Evolutionary conservation across 53 echinoderm and acorn worm species (phyloP).

Genomic region (Arbacia lixula): DNA sequence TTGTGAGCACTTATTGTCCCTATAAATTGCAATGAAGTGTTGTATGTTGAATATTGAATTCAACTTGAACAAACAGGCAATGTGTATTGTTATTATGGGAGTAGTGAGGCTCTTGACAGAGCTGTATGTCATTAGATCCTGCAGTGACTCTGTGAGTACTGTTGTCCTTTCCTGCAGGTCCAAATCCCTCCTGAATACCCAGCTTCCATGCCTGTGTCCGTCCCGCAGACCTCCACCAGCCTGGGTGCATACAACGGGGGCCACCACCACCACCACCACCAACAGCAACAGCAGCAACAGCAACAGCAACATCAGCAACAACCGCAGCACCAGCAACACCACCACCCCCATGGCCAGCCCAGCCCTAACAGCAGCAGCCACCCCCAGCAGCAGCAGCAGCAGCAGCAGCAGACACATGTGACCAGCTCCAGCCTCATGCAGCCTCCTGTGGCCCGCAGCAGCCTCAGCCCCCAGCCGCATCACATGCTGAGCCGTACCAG

Average conservation of each 20-base stretch:
- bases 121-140: too few species aligned
- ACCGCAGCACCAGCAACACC: constrained; percentile 47
- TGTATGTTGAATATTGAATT: too few species aligned
- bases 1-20: too few species aligned
- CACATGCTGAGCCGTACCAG: constrained; percentile 70
- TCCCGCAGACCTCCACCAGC: constrained; percentile 69
- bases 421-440: constrained; percentile 93
- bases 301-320: constrained; percentile 65
- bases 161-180: constrained; percentile 41
- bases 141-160: too few species aligned
- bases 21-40: too few species aligned
- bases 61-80: too few species aligned
- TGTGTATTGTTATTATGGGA: too few species aligned
- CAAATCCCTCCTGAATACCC: constrained; percentile 76
- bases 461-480: constrained; percentile 86
- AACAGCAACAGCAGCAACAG: constrained; percentile 63
- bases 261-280: constrained; percentile 71
- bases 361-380: constrained; percentile 71
- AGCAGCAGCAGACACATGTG: constrained; percentile 63
- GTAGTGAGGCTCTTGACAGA: too few species aligned
- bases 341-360: constrained; percentile 79
- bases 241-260: constrained; percentile 63
- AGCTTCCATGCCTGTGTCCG: constrained; percentile 88
- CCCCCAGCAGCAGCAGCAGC: constrained; percentile 57
- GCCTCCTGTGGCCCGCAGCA: constrained; percentile 81